Percentiles rank a stretch among this genome's conserved stretches.
Conservation (phyloP, 2,797 vertebrate species). For the Oreonectes daqikongensis region DNA sequence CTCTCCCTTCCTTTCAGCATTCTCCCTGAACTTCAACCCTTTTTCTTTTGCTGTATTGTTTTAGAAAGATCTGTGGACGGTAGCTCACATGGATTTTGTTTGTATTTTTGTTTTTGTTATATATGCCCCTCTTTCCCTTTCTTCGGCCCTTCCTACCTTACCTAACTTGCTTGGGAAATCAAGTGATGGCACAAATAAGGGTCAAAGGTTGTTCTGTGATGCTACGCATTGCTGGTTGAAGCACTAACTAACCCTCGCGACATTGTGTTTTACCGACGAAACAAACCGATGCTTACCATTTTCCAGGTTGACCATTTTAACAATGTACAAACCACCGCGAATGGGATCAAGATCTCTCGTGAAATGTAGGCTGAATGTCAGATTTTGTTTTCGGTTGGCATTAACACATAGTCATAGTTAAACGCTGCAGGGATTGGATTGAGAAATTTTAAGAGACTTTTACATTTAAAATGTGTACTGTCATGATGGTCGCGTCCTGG, state of each 20-base stretch:
- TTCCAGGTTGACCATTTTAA: slow-evolving; percentile 19
- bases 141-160: slow-evolving; percentile 8
- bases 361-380: slow-evolving; percentile 22
- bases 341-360: slow-evolving; percentile 25
- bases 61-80: slow-evolving; percentile 31
- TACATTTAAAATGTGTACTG: slow-evolving; percentile 34
- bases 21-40: slow-evolving; percentile 2
- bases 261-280: slow-evolving; percentile 13
- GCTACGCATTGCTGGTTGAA: slow-evolving; percentile 53
- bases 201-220: slow-evolving; percentile 49
- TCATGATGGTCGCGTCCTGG: slow-evolving; percentile 10
- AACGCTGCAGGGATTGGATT: slow-evolving; percentile 7
- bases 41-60: slow-evolving; percentile 35
- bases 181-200: slow-evolving; percentile 53
- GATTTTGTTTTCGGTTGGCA: neutral
- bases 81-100: neutral
- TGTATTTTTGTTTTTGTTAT: neutral
- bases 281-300: slow-evolving; percentile 16
- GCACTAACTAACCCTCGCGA: slow-evolving; percentile 45
- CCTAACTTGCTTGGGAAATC: slow-evolving; percentile 42
- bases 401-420: neutral
- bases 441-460: slow-evolving; percentile 25
- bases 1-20: slow-evolving; percentile 53
- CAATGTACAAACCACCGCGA: neutral
- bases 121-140: neutral